These are phyloP conservation scores for Lepetodrilus schrolli DNA, from an alignment of 2,888 invertebrate genomes.

Conservation along the genomic window DNA sequence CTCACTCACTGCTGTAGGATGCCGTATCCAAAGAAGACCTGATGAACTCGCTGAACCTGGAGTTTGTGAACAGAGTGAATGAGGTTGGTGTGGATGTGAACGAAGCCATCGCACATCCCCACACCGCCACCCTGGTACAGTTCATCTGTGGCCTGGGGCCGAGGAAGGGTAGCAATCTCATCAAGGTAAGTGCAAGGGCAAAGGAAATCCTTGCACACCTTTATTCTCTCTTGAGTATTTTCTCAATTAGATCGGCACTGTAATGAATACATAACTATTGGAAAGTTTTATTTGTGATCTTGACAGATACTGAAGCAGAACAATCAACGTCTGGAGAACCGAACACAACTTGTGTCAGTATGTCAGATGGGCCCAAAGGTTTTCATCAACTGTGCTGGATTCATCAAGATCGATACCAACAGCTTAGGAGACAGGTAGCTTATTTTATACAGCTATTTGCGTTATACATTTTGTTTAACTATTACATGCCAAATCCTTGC, in stretches of 20 bases:
- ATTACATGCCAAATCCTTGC: too few relatives aligned
- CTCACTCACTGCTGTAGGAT: slow-evolving; percentile 72
- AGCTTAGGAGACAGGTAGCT: slow-evolving; percentile 87
- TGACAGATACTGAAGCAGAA: slow-evolving; percentile 79
- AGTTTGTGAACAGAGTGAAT: slow-evolving; percentile 94
- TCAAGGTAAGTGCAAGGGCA: slow-evolving; percentile 74
- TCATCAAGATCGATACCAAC: slow-evolving; percentile 98
- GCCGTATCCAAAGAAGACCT: slow-evolving; percentile 86
- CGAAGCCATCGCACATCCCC: slow-evolving; percentile 89
- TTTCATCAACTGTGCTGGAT: slow-evolving; percentile 98
- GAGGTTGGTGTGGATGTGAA: slow-evolving; percentile 99
- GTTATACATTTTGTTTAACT: too few relatives aligned
- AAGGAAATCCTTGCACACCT: too few relatives aligned
- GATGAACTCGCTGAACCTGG: slow-evolving; percentile 87
- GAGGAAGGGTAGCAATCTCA: slow-evolving; percentile 83
- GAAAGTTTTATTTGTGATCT: slow-evolving; percentile 37
- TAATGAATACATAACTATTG: too few relatives aligned
- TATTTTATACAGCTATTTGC: background rate
- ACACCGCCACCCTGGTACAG: slow-evolving; percentile 90
- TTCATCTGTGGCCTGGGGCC: slow-evolving; percentile 98
- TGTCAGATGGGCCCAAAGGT: slow-evolving; percentile 99
- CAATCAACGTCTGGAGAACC: slow-evolving; percentile 92
- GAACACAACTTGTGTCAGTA: slow-evolving; percentile 94
- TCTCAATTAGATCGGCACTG: too few relatives aligned
- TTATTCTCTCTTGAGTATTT: too few relatives aligned